Percentiles rank a stretch among this genome's conserved stretches.
These are phyloP conservation scores for Lysandra coridon DNA, from an alignment of 2,888 invertebrate species.

Conservation along the genomic window DNA sequence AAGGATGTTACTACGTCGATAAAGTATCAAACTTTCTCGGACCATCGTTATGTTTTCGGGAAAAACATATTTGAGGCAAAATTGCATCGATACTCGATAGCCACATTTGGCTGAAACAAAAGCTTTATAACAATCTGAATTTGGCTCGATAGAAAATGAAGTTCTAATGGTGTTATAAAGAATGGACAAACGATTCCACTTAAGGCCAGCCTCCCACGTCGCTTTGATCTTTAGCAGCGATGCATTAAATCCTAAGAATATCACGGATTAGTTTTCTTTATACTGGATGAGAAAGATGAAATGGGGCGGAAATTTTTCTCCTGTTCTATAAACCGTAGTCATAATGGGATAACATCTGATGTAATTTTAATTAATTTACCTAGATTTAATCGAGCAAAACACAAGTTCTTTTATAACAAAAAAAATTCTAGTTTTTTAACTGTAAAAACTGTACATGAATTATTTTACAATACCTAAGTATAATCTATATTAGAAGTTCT, in stretches of 20 bases:
- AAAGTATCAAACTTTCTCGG: constrained; percentile 27
- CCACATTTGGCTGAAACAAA: constrained; percentile 35
- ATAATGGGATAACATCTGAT: background rate
- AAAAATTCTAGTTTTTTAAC: background rate
- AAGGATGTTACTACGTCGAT: constrained; percentile 21
- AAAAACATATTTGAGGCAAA: constrained; percentile 31
- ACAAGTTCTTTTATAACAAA: background rate
- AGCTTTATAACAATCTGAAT: constrained; percentile 42
- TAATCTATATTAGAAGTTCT: background rate
- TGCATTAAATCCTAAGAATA: constrained; percentile 53
- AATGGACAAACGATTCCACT: constrained; percentile 41
- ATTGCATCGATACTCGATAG: constrained; percentile 36
- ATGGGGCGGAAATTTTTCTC: background rate
- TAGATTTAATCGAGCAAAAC: background rate
- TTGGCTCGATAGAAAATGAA: constrained; percentile 39
- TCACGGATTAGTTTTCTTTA: constrained; percentile 41
- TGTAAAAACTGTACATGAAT: background rate
- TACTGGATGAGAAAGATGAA: constrained; percentile 46
- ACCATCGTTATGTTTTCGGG: constrained; percentile 26
- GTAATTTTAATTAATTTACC: background rate
- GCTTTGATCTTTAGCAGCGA: constrained; percentile 56
- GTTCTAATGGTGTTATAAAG: constrained; percentile 36
- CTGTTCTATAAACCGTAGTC: background rate
- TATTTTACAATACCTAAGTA: no score
- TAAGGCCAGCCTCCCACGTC: constrained; percentile 61